A percentile compares a stretch with the other conserved stretches of the same genome.
Evolutionary conservation across 2,888 invertebrate species (phyloP).

Genomic region (Pachymerium ferrugineum): DNA sequence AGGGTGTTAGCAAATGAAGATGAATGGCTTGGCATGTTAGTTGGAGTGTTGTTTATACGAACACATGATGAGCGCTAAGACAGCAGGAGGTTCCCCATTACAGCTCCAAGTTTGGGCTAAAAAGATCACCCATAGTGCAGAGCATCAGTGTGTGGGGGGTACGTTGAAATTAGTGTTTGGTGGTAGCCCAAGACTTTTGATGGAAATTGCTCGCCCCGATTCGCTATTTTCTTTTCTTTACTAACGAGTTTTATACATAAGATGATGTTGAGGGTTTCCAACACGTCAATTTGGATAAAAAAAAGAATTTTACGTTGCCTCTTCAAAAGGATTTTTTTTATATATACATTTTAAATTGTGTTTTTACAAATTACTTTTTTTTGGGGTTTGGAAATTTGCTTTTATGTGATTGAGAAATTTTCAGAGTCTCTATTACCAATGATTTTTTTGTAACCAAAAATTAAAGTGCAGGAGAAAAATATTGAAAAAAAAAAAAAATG

Average conservation of each 20-base stretch:
- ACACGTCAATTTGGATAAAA: background rate
- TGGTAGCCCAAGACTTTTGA: slow-evolving; percentile 1
- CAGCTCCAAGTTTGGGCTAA: background rate
- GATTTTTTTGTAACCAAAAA: no score
- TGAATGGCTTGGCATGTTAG: slow-evolving; percentile 13
- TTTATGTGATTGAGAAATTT: no score
- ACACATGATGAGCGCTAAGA: slow-evolving; percentile 14
- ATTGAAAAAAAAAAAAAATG: background rate
- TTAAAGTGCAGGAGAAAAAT: background rate
- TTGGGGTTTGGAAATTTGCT: no score
- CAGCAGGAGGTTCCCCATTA: slow-evolving; percentile 8
- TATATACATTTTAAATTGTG: no score
- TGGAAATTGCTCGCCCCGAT: slow-evolving; percentile 2
- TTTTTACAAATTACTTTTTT: no score
- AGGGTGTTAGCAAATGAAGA: slow-evolving; percentile 18
- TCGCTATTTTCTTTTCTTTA: background rate
- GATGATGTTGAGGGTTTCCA: background rate
- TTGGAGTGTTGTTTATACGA: slow-evolving; percentile 19
- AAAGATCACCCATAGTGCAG: slow-evolving; percentile 17
- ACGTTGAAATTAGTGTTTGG: slow-evolving; percentile 9
- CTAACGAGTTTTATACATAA: background rate
- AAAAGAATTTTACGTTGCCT: no score
- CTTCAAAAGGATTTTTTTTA: no score
- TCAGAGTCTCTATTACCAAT: no score
- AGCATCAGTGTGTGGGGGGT: slow-evolving; percentile 1